phyloP scores from a whole-genome alignment of 2,888 invertebrate species.

The Habroteleia sp. region DNA sequence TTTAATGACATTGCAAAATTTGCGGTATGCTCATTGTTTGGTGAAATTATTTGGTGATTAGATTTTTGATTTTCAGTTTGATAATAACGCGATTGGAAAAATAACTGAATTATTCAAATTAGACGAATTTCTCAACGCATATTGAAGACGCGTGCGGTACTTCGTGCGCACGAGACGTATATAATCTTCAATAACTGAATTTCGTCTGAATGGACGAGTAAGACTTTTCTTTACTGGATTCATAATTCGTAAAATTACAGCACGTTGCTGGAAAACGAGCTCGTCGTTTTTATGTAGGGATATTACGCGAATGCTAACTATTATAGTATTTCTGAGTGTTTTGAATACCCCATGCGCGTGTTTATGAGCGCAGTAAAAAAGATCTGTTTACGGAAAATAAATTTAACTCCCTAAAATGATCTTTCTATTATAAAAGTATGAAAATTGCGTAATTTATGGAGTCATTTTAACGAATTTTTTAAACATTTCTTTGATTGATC shows the following conservation, averaged over 20 bases:
- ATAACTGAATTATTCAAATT: constrained; percentile 16
- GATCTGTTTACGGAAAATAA: constrained; percentile 35
- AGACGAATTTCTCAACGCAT: too few species aligned
- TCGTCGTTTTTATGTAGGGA: constrained; percentile 20
- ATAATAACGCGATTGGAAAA: constrained; percentile 2
- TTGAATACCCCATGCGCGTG: constrained; percentile 34
- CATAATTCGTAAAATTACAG: constrained; percentile 40
- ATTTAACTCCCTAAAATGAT: constrained; percentile 6
- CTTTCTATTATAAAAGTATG: not conserved
- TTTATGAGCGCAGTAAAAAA: constrained; percentile 32
- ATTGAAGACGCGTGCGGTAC: too few species aligned
- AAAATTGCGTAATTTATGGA: too few species aligned
- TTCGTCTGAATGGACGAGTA: constrained; percentile 17
- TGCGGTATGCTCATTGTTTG: too few species aligned
- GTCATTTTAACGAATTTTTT: too few species aligned
- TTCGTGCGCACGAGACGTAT: too few species aligned
- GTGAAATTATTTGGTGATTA: not conserved
- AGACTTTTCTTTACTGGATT: constrained; percentile 14
- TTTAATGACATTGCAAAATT: constrained; percentile 39
- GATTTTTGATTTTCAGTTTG: not conserved
- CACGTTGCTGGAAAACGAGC: constrained; percentile 17
- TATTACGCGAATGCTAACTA: constrained; percentile 19
- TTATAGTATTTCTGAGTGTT: constrained; percentile 24
- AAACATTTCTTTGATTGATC: too few species aligned
- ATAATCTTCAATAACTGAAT: constrained; percentile 31